These are phyloP conservation scores for Vespertilio murinus DNA, from an alignment of 2,797 vertebrate genomes.

Conservation along the genomic window DNA sequence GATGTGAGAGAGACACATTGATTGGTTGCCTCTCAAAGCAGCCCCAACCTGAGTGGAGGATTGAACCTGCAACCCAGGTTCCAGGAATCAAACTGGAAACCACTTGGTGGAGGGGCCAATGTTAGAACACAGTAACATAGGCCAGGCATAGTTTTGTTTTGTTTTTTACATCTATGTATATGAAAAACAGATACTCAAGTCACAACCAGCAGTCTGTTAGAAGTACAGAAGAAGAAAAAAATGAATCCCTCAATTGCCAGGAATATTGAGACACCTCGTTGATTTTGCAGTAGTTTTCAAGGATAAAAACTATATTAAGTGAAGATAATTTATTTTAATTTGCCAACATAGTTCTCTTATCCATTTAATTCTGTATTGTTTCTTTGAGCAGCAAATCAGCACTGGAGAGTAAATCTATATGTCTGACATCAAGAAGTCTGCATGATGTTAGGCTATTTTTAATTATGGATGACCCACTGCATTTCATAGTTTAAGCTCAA, in stretches of 20 bases:
- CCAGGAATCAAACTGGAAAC: too few species aligned
- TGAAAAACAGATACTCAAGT: conserved; percentile 14
- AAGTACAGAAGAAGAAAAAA: not conserved
- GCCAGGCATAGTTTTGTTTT: too few species aligned
- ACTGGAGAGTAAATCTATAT: conserved; percentile 12
- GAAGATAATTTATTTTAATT: conserved; percentile 28
- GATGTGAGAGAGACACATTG: too few species aligned
- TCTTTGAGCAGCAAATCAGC: conserved; percentile 29
- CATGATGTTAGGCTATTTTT: not conserved
- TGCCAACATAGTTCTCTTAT: conserved; percentile 40
- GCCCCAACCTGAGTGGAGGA: too few species aligned
- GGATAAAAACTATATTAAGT: not conserved
- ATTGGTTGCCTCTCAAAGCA: too few species aligned
- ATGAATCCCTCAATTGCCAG: not conserved
- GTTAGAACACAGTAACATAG: too few species aligned
- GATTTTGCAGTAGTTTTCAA: conserved; percentile 26
- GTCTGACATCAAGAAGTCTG: not conserved
- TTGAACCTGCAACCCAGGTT: too few species aligned
- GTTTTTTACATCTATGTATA: not conserved
- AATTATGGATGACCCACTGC: not conserved
- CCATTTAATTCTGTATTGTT: not conserved
- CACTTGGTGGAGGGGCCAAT: too few species aligned
- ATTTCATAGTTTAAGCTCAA: not conserved
- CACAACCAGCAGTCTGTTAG: not conserved
- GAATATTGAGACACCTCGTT: not conserved